Conservation (phyloP, 2,888 invertebrate genomes). For the Dicranocentrus wangi region DNA sequence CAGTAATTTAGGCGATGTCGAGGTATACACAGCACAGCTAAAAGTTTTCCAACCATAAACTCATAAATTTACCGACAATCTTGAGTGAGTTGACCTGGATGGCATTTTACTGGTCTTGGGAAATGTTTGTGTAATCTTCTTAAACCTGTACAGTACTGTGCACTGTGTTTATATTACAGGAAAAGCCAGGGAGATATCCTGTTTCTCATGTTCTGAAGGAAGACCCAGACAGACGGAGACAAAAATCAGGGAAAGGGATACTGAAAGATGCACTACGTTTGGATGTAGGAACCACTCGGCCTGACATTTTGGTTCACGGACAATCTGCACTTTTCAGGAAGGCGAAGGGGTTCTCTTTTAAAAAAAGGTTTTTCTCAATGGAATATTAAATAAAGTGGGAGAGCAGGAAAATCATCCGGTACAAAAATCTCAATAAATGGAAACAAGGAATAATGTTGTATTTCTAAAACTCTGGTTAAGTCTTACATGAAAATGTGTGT, state of each 20-base stretch:
- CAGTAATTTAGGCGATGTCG: not conserved
- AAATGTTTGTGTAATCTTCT: slow-evolving; percentile 60
- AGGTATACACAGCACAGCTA: slow-evolving; percentile 17
- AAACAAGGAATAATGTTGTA: not conserved
- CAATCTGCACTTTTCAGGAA: slow-evolving; percentile 13
- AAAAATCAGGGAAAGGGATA: slow-evolving; percentile 3
- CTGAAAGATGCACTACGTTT: too few species aligned
- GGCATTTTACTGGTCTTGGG: slow-evolving; percentile 67
- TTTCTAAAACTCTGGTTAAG: not conserved
- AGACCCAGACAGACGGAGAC: slow-evolving; percentile 15
- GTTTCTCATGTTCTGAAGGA: slow-evolving; percentile 13
- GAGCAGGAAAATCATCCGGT: not conserved
- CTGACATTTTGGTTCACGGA: slow-evolving; percentile 25
- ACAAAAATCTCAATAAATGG: not conserved
- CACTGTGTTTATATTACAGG: slow-evolving; percentile 46
- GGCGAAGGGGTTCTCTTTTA: not conserved
- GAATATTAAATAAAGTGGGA: slow-evolving; percentile 10
- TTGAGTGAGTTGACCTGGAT: slow-evolving; percentile 71
- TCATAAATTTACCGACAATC: slow-evolving; percentile 72
- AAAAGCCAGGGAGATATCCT: not conserved
- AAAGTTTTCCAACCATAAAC: slow-evolving; percentile 72
- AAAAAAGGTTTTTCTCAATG: not conserved
- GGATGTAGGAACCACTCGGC: slow-evolving; percentile 14
- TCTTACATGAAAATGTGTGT: too few species aligned
- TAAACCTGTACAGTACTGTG: slow-evolving; percentile 58